Percentiles rank a stretch among this genome's conserved stretches.
phyloP scores from a whole-genome alignment of 2,888 invertebrate genomes.

The Proisotoma minuta region DNA sequence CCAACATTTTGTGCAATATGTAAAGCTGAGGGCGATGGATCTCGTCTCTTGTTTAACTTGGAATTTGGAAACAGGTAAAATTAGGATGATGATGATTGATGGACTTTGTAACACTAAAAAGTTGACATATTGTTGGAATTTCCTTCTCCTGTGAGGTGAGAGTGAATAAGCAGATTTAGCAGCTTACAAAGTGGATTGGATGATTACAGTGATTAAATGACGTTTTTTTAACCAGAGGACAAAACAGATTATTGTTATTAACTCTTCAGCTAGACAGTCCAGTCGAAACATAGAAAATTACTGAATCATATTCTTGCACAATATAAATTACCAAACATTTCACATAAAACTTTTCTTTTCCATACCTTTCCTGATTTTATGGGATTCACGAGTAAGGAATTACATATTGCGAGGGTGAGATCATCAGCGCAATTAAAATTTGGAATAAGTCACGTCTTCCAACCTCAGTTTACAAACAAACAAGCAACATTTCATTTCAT shows the following conservation, averaged over 20 bases:
- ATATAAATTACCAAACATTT: neutral
- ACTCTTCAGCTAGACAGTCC: neutral
- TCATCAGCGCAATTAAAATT: neutral
- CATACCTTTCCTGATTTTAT: too few relatives aligned
- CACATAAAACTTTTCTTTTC: too few relatives aligned
- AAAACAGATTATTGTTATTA: neutral
- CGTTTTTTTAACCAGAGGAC: neutral
- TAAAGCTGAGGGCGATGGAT: too few relatives aligned
- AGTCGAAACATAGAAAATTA: neutral
- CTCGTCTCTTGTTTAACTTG: too few relatives aligned
- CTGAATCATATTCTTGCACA: neutral
- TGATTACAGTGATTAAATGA: slow-evolving; percentile 4
- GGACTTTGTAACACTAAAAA: too few relatives aligned
- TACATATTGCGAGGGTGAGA: neutral
- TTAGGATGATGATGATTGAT: too few relatives aligned
- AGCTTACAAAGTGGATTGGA: neutral
- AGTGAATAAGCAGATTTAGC: slow-evolving; percentile 1
- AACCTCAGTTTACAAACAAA: neutral
- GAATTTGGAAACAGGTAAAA: too few relatives aligned
- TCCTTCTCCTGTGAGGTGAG: too few relatives aligned
- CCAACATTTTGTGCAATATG: too few relatives aligned
- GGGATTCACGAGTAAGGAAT: neutral
- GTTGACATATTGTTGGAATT: too few relatives aligned
- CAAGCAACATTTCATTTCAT: too few relatives aligned
- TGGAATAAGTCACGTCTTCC: neutral